Evolutionary conservation across 2,113 vertebrate species (phyloP).

Genomic region (Oenanthe oenanthe): DNA sequence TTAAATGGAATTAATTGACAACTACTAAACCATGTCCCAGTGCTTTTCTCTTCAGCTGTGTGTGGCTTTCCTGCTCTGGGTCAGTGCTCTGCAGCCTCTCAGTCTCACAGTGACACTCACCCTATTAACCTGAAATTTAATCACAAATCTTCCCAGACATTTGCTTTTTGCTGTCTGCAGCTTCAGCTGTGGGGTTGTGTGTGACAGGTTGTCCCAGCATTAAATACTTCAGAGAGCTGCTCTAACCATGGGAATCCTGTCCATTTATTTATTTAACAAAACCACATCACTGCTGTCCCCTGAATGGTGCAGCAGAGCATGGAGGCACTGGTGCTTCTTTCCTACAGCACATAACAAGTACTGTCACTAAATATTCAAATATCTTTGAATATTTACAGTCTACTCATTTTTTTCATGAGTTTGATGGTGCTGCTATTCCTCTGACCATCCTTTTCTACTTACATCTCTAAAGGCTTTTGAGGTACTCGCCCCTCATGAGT

Average conservation of each 20-base stretch:
- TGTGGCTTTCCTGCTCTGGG: neutral
- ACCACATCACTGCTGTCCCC: neutral
- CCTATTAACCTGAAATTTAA: neutral
- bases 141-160: neutral
- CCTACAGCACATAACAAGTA: neutral
- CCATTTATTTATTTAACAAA: neutral
- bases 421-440: neutral
- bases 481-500: neutral
- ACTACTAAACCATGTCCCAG: conserved; percentile 53
- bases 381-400: neutral
- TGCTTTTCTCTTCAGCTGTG: conserved; percentile 29
- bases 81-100: neutral
- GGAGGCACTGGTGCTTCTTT: neutral
- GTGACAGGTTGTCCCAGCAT: neutral
- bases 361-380: neutral
- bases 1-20: conserved; percentile 73
- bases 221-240: neutral
- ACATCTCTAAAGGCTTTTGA: neutral
- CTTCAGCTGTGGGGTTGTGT: neutral
- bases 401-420: neutral
- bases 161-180: neutral
- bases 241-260: neutral
- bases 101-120: neutral
- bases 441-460: neutral
- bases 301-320: neutral